Evolutionary conservation across 2,888 invertebrate genomes (phyloP), one percentile per base, ranked within the genome.

Genomic region (Netelia inedita): DNA sequence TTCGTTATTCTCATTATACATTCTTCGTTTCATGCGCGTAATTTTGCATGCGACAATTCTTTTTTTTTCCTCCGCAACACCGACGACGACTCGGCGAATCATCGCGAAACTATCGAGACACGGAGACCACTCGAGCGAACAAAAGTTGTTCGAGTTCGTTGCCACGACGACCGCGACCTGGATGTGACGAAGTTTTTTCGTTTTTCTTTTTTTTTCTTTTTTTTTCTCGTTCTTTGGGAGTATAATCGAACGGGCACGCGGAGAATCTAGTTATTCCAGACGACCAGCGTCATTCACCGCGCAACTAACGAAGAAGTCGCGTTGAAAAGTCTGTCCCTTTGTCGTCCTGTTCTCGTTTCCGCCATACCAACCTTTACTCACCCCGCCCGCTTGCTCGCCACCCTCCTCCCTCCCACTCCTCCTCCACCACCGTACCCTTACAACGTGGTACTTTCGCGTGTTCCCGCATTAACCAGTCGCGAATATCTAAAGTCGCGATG

Each of bases 241-340:
- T 61, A 73, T 73, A 73, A 73, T 61, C 73, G 61, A 73, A 43
- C 43, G 23, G 46, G 73, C 21, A 19, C 55, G 57, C 35, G 23
- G 21, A 5, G 74, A 81, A 81, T 66, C 66, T 81, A 81, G 81
- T 81, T 81, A 81, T 81, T 81, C 81, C 74, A 63, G 72, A n/a
- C 61, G 69, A 78, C 78, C 72, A 66, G 78, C 72, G 57, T 78
- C 72, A 73, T 76, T 82, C 72, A 61, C 43, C 50, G 72, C 46
- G 46, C 43, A 82, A 82, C 78, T 82, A 82, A 78, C 82, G 75
- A 82, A 81, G 74, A 75, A 82, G 69, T 76, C 75, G 75, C 75
- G 71, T 71, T 82, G 75, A 82, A 75, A 82, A 72, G 75, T 76
- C 76, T 16, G 14, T 76, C 14, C 75, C 43, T 80, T 80, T 73